Base-by-base conservation (phyloP, 2,113 vertebrate species). In the Stegostoma tigrinum region DNA sequence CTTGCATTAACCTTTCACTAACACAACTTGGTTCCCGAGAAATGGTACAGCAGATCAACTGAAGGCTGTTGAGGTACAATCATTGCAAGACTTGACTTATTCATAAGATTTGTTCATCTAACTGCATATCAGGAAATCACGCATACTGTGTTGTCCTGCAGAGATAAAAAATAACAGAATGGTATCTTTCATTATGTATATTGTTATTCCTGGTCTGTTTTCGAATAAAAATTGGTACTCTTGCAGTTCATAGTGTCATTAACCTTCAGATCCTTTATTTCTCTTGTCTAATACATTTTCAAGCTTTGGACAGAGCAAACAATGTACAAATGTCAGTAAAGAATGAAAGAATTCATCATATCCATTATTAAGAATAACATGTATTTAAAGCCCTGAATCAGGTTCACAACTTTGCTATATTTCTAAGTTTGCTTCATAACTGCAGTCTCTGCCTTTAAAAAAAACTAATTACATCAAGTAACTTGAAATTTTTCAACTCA, bases 1-100 rank as follows among this genome's bases (percentile, higher is more conserved):
- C 30, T 8, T 67, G 86, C 19, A 66, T 96, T 96, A 93, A 96
- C 70, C 66, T 95, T 90, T 55, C 96, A 19, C 96, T 27, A 80
- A 96, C 75, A 94, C 89, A 93, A 52, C 67, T 48, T 96, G 96
- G 6, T 70, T 95, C 27, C 66, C 14, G 27, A 72, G 38, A 64
- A 80, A 72, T 91, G 66, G n/a, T 91, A 67, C 89, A 80, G 15
- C 38, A 94, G 15, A 64, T 93, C 67, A 55, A 94, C 70, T 52
- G 89, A 30, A 93, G 64, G 45, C 38, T 24, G 21, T 70, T 95
- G 67, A 95, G 68, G 23, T 70, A 45, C 67, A 95, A 75, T 75
- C 94, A 95, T 27, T 95, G 38, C 27, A 75, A 72, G 12, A 24
- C 94, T 72, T 95, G 17, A 95, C 48, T 45, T 72, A 95, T 95